Evolutionary conservation across 2,888 invertebrate species (phyloP).

Genomic region (Linnaemya tessellans): DNA sequence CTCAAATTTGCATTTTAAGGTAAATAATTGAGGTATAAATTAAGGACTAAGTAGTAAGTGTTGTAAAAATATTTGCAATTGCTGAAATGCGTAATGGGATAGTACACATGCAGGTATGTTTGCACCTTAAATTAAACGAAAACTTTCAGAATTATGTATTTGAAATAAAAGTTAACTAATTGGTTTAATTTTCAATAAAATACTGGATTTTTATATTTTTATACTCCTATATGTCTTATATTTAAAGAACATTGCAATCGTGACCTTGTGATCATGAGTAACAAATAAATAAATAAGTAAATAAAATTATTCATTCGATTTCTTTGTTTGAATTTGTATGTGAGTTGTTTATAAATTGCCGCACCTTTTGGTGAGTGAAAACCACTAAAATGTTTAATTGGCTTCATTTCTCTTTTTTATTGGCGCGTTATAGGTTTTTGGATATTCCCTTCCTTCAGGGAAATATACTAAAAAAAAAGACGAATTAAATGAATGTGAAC

Average conservation of each 20-base stretch:
- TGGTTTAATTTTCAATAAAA: neutral
- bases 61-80: constrained; percentile 16
- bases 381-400: constrained; percentile 34
- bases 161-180: constrained; percentile 1
- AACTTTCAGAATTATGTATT: constrained; percentile 21
- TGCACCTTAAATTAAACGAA: neutral
- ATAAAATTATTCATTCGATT: constrained; percentile 38
- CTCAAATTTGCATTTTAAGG: neutral
- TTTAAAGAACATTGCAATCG: constrained; percentile 48
- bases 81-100: neutral
- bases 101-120: no score
- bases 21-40: neutral
- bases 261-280: constrained; percentile 61
- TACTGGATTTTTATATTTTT: neutral
- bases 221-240: neutral
- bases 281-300: constrained; percentile 43
- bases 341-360: constrained; percentile 40
- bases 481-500: neutral
- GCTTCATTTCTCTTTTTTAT: constrained; percentile 24
- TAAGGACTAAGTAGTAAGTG: neutral
- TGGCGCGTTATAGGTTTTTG: neutral
- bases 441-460: constrained; percentile 52
- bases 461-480: constrained; percentile 15
- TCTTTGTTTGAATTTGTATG: constrained; percentile 38
- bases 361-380: constrained; percentile 53